phyloP scores from a whole-genome alignment of 2,888 invertebrate genomes.

The Eupithecia abbreviata region DNA sequence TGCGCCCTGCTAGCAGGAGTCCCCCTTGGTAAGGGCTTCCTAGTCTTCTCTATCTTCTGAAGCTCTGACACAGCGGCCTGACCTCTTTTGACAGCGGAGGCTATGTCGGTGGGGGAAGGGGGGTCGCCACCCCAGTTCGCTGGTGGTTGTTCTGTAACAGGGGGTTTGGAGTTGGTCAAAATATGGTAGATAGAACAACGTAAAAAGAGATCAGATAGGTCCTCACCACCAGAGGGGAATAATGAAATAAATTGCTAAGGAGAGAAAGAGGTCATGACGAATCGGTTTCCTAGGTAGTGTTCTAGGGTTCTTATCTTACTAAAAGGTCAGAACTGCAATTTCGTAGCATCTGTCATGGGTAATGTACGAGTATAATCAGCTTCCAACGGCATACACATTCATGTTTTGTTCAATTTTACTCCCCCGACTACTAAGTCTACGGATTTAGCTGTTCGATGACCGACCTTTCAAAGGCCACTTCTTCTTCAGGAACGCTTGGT shows the following conservation, averaged over 20 bases:
- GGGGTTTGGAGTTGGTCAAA: background rate
- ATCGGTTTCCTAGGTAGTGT: too few species aligned
- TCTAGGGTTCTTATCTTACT: too few species aligned
- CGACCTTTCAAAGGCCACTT: conserved; percentile 78
- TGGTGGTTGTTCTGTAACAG: conserved; percentile 54
- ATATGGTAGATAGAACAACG: background rate
- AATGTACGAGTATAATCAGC: too few species aligned
- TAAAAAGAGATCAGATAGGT: background rate
- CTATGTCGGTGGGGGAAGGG: conserved; percentile 68
- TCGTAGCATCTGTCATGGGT: too few species aligned
- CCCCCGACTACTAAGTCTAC: too few species aligned
- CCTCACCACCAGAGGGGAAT: too few species aligned
- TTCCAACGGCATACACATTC: too few species aligned
- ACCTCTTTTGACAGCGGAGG: conserved; percentile 82
- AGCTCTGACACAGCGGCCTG: conserved; percentile 83
- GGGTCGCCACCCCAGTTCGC: conserved; percentile 55
- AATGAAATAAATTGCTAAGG: too few species aligned
- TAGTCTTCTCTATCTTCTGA: conserved; percentile 79
- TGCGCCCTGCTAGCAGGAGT: conserved; percentile 89
- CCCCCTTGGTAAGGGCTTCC: conserved; percentile 75
- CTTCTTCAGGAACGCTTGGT: conserved; percentile 61
- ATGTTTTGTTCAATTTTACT: too few species aligned
- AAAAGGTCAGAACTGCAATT: too few species aligned
- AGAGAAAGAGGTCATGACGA: too few species aligned
- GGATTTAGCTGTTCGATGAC: conserved; percentile 1